Evolutionary conservation across 2,888 invertebrate genomes (phyloP).

Genomic region (Dorcus hopei): DNA sequence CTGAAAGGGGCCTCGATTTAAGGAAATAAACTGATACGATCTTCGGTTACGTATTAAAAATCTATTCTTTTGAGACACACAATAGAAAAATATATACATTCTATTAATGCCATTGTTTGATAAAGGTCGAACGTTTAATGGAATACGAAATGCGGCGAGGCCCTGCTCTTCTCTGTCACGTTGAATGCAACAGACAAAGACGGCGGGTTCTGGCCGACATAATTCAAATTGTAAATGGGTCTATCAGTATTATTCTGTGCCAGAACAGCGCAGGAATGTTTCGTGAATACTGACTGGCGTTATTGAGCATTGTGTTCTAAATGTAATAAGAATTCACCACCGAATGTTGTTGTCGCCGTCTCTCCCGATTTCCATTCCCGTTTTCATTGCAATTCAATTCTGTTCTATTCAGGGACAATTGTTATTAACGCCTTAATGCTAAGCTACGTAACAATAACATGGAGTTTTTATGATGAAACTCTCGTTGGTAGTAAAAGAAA

Average conservation of each 20-base stretch:
- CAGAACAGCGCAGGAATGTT: conserved; percentile 27
- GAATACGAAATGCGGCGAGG: not conserved
- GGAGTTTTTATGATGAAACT: no score
- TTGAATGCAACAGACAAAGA: not conserved
- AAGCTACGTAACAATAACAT: no score
- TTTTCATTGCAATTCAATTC: conserved; percentile 1
- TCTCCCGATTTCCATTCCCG: conserved; percentile 25
- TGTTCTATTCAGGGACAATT: no score
- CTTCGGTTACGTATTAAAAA: no score
- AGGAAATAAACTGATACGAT: no score
- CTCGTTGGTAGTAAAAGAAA: no score
- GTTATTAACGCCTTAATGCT: no score
- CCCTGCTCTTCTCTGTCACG: not conserved
- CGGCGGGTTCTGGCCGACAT: conserved; percentile 4
- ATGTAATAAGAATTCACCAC: conserved; percentile 30
- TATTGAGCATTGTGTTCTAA: conserved; percentile 26
- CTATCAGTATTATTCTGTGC: conserved; percentile 26
- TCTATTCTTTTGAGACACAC: not conserved
- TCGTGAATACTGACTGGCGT: conserved; percentile 26
- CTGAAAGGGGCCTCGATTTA: no score
- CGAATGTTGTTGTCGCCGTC: conserved; percentile 18
- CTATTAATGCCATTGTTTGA: not conserved
- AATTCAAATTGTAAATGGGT: conserved; percentile 28
- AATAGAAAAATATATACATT: conserved; percentile 1
- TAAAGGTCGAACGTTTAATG: not conserved